Conservation (phyloP, 2,888 invertebrate genomes). For the Aporophyla lueneburgensis region DNA sequence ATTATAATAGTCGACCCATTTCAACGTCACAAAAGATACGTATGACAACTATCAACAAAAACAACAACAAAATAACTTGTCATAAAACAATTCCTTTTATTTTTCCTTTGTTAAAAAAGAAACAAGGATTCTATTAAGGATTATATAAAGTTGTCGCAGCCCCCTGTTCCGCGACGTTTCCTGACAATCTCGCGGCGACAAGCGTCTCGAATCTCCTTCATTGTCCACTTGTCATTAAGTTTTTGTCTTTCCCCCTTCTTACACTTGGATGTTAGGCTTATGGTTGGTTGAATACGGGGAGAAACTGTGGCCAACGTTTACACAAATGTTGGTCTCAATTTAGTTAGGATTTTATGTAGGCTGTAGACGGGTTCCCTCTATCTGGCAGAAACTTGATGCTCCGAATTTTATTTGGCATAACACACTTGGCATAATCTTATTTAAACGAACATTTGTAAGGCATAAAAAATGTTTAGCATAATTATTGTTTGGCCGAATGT, state of each 20-base stretch:
- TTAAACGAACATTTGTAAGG: too few relatives aligned
- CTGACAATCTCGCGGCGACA: conserved; percentile 84
- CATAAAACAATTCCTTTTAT: conserved; percentile 59
- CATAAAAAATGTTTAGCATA: too few relatives aligned
- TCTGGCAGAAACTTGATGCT: too few relatives aligned
- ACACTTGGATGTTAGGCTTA: conserved; percentile 81
- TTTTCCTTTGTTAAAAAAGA: conserved; percentile 63
- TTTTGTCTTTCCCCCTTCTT: conserved; percentile 87
- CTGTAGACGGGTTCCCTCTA: too few relatives aligned
- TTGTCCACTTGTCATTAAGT: conserved; percentile 91
- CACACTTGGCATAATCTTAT: too few relatives aligned
- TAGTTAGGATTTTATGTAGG: not conserved
- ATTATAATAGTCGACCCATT: not conserved
- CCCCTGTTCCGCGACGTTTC: conserved; percentile 70
- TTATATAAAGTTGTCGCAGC: conserved; percentile 73
- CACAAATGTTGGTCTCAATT: not conserved
- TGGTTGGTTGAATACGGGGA: conserved; percentile 67
- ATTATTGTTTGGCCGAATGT: too few relatives aligned
- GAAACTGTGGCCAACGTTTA: conserved; percentile 19
- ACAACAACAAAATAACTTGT: conserved; percentile 42
- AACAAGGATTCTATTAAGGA: conserved; percentile 76
- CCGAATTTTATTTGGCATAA: too few relatives aligned
- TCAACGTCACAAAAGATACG: not conserved
- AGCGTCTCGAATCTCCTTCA: conserved; percentile 88
- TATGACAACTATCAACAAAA: conserved; percentile 18